phyloP scores from a whole-genome alignment of 1,140 invertebrate genomes.

The Gryllus bimaculatus region DNA sequence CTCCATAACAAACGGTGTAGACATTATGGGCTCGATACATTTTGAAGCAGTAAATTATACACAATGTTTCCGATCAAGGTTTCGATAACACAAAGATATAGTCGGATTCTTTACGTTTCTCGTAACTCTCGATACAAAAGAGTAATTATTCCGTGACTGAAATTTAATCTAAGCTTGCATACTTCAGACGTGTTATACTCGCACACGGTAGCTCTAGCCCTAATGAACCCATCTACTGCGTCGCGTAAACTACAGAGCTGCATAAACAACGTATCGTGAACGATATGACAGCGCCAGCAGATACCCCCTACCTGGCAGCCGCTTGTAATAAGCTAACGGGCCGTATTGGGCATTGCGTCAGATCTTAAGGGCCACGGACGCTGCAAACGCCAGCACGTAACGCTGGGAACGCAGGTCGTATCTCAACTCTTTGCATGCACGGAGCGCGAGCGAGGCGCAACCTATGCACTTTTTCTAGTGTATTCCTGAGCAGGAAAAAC shows the following conservation, averaged over 20 bases:
- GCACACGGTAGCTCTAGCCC: neutral
- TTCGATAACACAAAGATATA: neutral
- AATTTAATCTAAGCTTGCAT: neutral
- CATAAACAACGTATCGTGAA: neutral
- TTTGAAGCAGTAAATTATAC: neutral
- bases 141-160: neutral
- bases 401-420: too few species aligned
- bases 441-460: too few species aligned
- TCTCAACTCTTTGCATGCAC: too few species aligned
- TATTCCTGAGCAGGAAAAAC: too few species aligned
- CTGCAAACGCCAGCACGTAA: too few species aligned
- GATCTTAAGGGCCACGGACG: too few species aligned
- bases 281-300: neutral
- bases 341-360: too few species aligned
- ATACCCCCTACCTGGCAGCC: neutral
- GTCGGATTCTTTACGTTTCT: neutral
- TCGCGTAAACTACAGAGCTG: neutral
- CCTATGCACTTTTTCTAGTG: too few species aligned
- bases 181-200: neutral
- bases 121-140: neutral
- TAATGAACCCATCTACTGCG: neutral
- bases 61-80: neutral
- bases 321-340: neutral
- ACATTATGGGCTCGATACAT: too few species aligned
- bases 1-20: too few species aligned